phyloP scores from a whole-genome alignment of 2,113 vertebrate genomes.

The Pelobates fuscus region DNA sequence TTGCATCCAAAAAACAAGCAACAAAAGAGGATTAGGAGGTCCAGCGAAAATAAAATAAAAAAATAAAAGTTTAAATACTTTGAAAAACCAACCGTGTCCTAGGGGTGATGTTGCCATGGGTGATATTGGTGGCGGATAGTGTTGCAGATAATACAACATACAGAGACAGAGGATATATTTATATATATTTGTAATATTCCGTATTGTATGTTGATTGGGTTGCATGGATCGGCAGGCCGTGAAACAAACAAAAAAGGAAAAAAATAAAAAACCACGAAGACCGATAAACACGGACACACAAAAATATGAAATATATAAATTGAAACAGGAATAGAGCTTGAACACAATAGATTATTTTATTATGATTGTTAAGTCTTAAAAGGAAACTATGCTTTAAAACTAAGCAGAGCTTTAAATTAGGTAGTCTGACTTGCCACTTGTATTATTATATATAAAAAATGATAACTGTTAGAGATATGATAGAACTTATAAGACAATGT shows the following conservation, averaged over 20 bases:
- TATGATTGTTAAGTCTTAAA: too few species aligned
- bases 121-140: slow-evolving; percentile 71
- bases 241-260: slow-evolving; percentile 71
- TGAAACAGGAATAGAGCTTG: background rate
- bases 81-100: slow-evolving; percentile 81
- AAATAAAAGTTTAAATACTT: slow-evolving; percentile 57
- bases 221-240: slow-evolving; percentile 78
- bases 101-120: slow-evolving; percentile 80
- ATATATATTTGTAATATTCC: slow-evolving; percentile 64
- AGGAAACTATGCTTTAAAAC: too few species aligned
- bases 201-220: slow-evolving; percentile 79
- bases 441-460: too few species aligned
- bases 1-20: slow-evolving; percentile 46
- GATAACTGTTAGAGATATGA: too few species aligned
- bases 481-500: too few species aligned
- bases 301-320: slow-evolving; percentile 30
- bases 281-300: slow-evolving; percentile 16
- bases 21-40: slow-evolving; percentile 53
- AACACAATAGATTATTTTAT: too few species aligned
- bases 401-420: too few species aligned
- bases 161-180: slow-evolving; percentile 62
- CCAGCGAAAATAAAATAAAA: slow-evolving; percentile 56
- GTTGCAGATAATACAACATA: slow-evolving; percentile 52
- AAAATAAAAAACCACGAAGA: slow-evolving; percentile 49
- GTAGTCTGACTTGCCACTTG: too few species aligned